Evolutionary conservation across 1,140 invertebrate genomes (phyloP), one percentile per base, ranked within the genome.

Genomic region (Chlorops oryzae): DNA sequence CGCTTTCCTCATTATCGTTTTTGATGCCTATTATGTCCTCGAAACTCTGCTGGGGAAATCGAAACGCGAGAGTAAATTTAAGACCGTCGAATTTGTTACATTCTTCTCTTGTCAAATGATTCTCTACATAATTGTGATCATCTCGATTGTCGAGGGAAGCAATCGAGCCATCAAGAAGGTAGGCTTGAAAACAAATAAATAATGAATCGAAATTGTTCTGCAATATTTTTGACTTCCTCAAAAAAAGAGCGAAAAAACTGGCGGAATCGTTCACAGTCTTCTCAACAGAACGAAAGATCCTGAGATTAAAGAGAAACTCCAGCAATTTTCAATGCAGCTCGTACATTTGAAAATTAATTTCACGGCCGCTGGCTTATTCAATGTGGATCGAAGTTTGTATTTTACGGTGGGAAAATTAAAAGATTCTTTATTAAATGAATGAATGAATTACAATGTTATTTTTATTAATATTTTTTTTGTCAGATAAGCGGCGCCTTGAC

Each of bases 31-130:
- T 27, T 71, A 71, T 27, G 65, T 71, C 1, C 38, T 71, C n/a
- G 68, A 69, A n/a, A 71, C 68, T 3, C 18, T 69, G n/a, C 27
- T 71, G 43, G 68, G 68, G 18, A 66, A 65, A 50, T 65, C 68
- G 21, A 68, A 63, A 47, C 45, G 62, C 1, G 68, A 68, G 15
- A 63, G 63, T 51, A 68, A 69, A 54, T 71, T 71, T 41, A 70
- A 67, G 27, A 67, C 68, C 0, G 63, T 62, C 1, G 68, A 70
- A 40, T 71, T 71, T 42, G 63, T 71, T 0, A 65, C 66, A 1
- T 71, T 71, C 20, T 71, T 71, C 43, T 67, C 68, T 0, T 70
- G 68, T 24, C 68, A 71, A 55, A 70, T 71, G 65, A 65, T 67
- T 32, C 25, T 71, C 21, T 69, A 71, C 51, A 40, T 70, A 44